These are phyloP conservation scores for Lasioglossum leucozonium DNA, from an alignment of 2,888 invertebrate genomes.

Conservation along the genomic window DNA sequence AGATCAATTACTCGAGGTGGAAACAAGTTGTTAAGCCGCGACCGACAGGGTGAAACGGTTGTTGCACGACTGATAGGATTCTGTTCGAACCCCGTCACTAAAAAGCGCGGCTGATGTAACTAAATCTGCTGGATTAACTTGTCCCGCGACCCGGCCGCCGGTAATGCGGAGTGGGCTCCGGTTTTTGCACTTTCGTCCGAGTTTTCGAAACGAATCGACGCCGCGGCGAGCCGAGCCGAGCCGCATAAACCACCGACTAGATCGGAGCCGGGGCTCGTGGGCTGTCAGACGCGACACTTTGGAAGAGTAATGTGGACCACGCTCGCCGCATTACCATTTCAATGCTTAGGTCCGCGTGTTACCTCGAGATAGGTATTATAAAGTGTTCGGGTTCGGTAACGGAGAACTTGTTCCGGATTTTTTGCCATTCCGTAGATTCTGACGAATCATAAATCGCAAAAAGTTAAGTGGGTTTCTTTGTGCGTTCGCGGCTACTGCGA, in stretches of 20 bases:
- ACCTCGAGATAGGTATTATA: constrained; percentile 11
- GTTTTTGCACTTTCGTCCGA: neutral
- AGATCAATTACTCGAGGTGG: constrained; percentile 31
- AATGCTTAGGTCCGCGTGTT: constrained; percentile 6
- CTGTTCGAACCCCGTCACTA: neutral
- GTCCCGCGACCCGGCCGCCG: neutral
- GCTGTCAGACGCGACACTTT: constrained; percentile 10
- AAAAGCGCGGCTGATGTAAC: constrained; percentile 12
- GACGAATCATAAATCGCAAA: constrained; percentile 6
- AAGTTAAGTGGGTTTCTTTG: neutral
- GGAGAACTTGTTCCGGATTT: neutral
- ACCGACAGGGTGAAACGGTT: constrained; percentile 38
- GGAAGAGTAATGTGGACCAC: constrained; percentile 1
- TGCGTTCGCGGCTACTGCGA: neutral
- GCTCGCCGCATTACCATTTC: constrained; percentile 17
- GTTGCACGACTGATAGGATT: constrained; percentile 18
- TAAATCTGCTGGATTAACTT: constrained; percentile 17
- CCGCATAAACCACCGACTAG: neutral
- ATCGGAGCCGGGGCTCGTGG: neutral
- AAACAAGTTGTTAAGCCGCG: constrained; percentile 43
- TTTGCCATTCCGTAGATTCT: neutral
- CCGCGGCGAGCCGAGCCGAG: neutral
- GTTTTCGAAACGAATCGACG: neutral
- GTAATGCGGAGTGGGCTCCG: neutral
- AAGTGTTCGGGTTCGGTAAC: constrained; percentile 10